These are phyloP conservation scores for Colinus virginianus DNA, from an alignment of 2,113 vertebrate genomes.

Conservation along the genomic window DNA sequence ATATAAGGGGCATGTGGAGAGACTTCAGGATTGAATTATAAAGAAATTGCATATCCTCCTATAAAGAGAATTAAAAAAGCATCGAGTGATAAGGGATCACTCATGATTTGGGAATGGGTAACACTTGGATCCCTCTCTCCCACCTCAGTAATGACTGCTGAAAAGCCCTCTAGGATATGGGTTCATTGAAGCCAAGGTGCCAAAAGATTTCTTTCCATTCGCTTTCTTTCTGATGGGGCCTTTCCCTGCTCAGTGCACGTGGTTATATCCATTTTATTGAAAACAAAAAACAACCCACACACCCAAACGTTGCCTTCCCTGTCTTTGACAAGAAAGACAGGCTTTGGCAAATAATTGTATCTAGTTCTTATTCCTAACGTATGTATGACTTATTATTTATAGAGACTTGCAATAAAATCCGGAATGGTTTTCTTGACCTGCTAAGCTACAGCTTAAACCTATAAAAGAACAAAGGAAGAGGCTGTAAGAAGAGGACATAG, in stretches of 20 bases:
- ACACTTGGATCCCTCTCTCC: not conserved
- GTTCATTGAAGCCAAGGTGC: not conserved
- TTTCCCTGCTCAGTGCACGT: not conserved
- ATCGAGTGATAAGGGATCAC: not conserved
- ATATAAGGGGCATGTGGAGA: not conserved
- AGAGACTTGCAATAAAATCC: conserved; percentile 35
- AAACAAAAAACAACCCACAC: not conserved
- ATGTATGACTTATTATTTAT: conserved; percentile 46
- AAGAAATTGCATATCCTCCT: conserved; percentile 12
- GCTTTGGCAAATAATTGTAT: conserved; percentile 25
- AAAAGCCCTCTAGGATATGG: not conserved
- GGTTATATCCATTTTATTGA: not conserved
- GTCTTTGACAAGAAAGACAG: not conserved
- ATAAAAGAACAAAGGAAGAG: conserved; percentile 56
- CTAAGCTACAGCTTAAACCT: conserved; percentile 45
- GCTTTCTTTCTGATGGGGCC: not conserved
- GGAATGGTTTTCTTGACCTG: not conserved
- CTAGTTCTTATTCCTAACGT: conserved; percentile 18
- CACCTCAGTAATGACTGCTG: not conserved
- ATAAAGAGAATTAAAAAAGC: conserved; percentile 17
- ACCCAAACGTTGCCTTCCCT: not conserved
- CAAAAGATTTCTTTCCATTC: not conserved
- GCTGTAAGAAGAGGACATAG: not conserved
- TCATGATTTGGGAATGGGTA: conserved; percentile 5
- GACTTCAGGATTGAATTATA: conserved; percentile 44